Base-by-base conservation (phyloP, 1,140 invertebrate genomes). In the Melipona quadrifasciata region DNA sequence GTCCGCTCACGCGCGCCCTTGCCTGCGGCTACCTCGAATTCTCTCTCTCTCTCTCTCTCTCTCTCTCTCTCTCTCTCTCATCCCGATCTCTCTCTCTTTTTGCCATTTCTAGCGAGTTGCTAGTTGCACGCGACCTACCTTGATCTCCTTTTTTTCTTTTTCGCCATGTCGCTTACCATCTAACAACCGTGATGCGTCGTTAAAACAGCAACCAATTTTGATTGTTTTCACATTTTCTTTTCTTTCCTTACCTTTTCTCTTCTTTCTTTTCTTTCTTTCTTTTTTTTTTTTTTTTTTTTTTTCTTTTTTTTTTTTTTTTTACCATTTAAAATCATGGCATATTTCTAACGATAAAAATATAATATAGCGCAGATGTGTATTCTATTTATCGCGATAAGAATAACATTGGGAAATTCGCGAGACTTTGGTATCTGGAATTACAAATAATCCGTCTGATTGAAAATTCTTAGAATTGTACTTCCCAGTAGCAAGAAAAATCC, bases 1-100 rank as follows among this genome's bases (percentile, higher is more conserved):
- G 85, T 88, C 90, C 90, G 88, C 93, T 93, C 93, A 94, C 93
- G 93, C 92, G 92, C 92, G 93, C 92, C 92, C 92, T 93, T 93
- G 92, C 92, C 90, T 92, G 87, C 91, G 92, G 92, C 90, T 91
- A 92, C 89, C 85, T 86, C 72, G 34, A 39, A 39, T 5, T 86
- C 81, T 78, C 82, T 78, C 73, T 84, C 84, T 84, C 83, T 83
- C 85, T n/a, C 72, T 86, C 81, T 78, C 82, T 78, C 73, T 82
- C 84, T 85, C 83, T 82, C 87, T n/a, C 82, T 77, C 73, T 85
- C 82, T 85, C 83, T 86, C 87, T 27, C 79, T 84, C 76, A 14
- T 76, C 27, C 83, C 55, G 27, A 58, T 57, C 24, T 68, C 57
- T 73, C 67, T 81, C 81, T 51, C 76, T 79, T 65, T 71, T 67